Percentiles rank a stretch among this genome's conserved stretches.
Evolutionary conservation across 2,888 invertebrate genomes (phyloP).

Genomic region (Netelia inedita): DNA sequence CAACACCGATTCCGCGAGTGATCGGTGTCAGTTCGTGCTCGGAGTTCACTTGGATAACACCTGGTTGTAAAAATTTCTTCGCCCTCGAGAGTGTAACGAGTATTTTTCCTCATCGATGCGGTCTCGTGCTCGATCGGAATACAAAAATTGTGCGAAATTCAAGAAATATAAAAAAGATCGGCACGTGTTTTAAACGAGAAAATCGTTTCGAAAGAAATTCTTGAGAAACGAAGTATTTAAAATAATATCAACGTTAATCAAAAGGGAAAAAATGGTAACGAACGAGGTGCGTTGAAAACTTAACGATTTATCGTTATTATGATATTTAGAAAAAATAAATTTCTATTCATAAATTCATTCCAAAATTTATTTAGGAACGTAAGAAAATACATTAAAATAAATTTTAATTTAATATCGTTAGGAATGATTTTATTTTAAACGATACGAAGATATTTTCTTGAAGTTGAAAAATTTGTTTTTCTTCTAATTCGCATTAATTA

Average conservation of each 20-base stretch:
- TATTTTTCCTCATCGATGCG: background rate
- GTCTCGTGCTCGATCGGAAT: background rate
- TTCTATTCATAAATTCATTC: background rate
- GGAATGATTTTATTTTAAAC: too few species aligned
- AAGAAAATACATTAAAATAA: background rate
- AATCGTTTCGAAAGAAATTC: background rate
- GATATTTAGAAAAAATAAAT: background rate
- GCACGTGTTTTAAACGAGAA: background rate
- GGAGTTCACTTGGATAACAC: slow-evolving; percentile 61
- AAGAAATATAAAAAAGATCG: background rate
- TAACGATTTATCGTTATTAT: background rate
- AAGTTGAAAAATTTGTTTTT: background rate
- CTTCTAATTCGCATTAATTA: background rate
- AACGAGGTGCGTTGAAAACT: slow-evolving; percentile 45
- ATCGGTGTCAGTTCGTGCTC: slow-evolving; percentile 67
- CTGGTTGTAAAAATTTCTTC: slow-evolving; percentile 33
- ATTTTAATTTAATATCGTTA: background rate
- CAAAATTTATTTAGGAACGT: background rate
- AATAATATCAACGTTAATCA: background rate
- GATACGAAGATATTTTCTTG: too few species aligned
- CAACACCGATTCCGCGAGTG: slow-evolving; percentile 65
- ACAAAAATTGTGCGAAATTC: background rate
- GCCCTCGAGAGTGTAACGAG: background rate
- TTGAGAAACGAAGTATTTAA: background rate
- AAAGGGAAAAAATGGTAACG: slow-evolving; percentile 37